These are phyloP conservation scores for Frankliniella fusca DNA, from an alignment of 2,888 invertebrate species.

Conservation along the genomic window DNA sequence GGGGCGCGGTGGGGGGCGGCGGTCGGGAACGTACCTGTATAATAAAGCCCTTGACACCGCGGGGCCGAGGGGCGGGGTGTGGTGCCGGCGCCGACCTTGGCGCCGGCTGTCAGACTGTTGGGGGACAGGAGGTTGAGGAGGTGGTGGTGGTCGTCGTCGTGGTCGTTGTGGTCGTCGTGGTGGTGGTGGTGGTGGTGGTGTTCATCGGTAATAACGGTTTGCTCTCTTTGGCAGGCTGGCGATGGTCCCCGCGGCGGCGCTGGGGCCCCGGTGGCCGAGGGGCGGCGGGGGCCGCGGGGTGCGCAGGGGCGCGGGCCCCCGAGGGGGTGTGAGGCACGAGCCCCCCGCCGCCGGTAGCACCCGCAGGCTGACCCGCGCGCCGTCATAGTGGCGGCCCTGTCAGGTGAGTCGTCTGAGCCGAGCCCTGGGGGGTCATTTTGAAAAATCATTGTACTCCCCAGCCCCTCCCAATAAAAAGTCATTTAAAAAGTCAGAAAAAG, in stretches of 20 bases:
- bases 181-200: no score
- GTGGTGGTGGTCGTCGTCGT: no score
- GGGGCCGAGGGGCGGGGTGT: neutral
- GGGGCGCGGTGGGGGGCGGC: neutral
- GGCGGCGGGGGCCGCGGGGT: neutral
- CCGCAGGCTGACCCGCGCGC: neutral
- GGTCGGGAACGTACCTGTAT: neutral
- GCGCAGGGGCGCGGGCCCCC: neutral
- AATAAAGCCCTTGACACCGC: neutral
- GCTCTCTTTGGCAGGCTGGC: neutral
- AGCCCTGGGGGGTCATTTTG: no score
- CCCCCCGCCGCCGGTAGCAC: neutral
- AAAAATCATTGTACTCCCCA: no score
- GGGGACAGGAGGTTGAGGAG: no score
- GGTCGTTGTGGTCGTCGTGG: no score
- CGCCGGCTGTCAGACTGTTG: no score
- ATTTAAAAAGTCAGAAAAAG: no score
- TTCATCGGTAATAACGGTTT: no score
- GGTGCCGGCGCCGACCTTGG: no score
- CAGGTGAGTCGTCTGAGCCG: no score
- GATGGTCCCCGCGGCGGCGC: constrained; percentile 1
- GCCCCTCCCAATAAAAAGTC: no score
- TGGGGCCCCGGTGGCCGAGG: constrained; percentile 5
- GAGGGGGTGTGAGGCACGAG: neutral
- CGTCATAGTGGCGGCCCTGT: constrained; percentile 8